A percentile compares a stretch with the other conserved stretches of the same genome.
These are phyloP conservation scores for Malthinus flaveolus DNA, from an alignment of 2,888 invertebrate species.

Conservation along the genomic window DNA sequence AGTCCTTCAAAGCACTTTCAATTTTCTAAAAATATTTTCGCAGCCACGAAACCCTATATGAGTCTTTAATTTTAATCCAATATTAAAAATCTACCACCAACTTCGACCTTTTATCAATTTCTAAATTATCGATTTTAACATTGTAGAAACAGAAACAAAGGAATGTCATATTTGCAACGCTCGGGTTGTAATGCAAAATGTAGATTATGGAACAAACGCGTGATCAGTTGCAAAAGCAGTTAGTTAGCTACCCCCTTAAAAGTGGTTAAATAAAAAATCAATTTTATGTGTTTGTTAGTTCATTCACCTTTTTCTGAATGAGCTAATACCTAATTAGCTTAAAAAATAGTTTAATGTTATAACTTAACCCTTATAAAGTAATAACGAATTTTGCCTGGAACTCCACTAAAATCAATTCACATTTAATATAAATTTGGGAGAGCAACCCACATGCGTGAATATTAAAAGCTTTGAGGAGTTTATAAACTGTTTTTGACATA, in stretches of 20 bases:
- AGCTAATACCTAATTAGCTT: conserved; percentile 1
- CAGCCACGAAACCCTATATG: background rate
- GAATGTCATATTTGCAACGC: no score
- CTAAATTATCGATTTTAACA: no score
- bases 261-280: no score
- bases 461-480: conserved; percentile 4
- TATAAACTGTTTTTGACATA: conserved; percentile 3
- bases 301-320: no score
- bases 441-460: conserved; percentile 2
- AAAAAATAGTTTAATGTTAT: conserved; percentile 1
- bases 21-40: conserved; percentile 10
- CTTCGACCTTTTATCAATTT: no score
- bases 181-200: no score
- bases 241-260: no score
- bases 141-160: no score
- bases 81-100: background rate
- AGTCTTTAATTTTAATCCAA: background rate
- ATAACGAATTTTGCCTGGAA: conserved; percentile 1
- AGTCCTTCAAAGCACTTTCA: conserved; percentile 20
- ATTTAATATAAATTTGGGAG: conserved; percentile 6
- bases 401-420: conserved; percentile 2
- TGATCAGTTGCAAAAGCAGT: no score
- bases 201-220: no score
- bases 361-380: background rate
- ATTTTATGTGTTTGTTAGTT: no score